Conservation (phyloP, 2,797 vertebrate genomes). For the Anguilla obscura region DNA sequence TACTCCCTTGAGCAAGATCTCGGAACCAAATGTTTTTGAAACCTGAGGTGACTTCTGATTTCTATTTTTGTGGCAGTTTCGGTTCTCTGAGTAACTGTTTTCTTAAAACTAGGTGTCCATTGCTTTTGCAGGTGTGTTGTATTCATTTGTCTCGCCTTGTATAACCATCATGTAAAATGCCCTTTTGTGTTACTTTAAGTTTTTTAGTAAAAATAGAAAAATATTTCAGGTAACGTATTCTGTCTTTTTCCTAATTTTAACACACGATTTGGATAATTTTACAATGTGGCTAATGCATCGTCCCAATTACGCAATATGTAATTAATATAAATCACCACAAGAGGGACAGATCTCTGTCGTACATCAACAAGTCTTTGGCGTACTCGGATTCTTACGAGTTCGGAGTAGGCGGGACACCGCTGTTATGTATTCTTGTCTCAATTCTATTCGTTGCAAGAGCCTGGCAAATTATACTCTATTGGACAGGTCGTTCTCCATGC, state of each 20-base stretch:
- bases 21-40: neutral
- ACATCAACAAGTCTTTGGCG: neutral
- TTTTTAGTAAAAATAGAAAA: neutral
- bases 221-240: neutral
- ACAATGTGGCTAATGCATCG: neutral
- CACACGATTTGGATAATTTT: neutral
- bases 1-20: neutral
- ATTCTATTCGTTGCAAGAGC: conserved; percentile 51
- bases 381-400: neutral
- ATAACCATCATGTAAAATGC: neutral
- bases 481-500: conserved; percentile 43
- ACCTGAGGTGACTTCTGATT: neutral
- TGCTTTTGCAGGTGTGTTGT: neutral
- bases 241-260: neutral
- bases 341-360: neutral
- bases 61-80: neutral
- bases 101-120: neutral
- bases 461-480: conserved; percentile 42
- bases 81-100: neutral
- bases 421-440: conserved; percentile 68
- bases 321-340: neutral
- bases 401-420: conserved; percentile 19
- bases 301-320: neutral
- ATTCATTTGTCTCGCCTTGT: neutral
- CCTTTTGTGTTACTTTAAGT: neutral